These are phyloP conservation scores for Homarus americanus DNA, from an alignment of 1,140 invertebrate species.

Conservation along the genomic window DNA sequence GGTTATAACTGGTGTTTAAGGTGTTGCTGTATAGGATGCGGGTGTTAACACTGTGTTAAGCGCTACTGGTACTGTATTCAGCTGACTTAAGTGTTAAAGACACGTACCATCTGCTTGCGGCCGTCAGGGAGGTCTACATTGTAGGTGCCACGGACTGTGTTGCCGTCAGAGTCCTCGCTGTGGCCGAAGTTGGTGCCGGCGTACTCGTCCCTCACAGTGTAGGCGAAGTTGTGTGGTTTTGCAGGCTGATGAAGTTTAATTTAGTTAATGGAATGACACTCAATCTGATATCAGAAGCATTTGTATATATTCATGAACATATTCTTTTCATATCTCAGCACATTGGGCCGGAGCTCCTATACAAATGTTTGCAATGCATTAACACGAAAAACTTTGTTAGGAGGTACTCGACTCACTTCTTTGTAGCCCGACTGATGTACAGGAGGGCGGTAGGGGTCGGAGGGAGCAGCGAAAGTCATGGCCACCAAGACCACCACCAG, in stretches of 20 bases:
- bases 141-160: slow-evolving; percentile 74
- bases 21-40: too few relatives aligned
- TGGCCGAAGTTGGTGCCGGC: slow-evolving; percentile 74
- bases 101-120: slow-evolving; percentile 75
- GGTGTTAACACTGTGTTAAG: too few relatives aligned
- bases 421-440: background rate
- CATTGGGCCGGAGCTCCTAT: too few relatives aligned
- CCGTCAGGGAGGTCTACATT: slow-evolving; percentile 76
- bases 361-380: too few relatives aligned
- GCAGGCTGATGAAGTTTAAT: background rate
- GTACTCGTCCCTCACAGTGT: slow-evolving; percentile 75
- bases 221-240: slow-evolving; percentile 75
- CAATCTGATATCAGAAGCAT: too few relatives aligned
- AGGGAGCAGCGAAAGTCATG: background rate
- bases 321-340: too few relatives aligned
- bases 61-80: too few relatives aligned
- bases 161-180: slow-evolving; percentile 75
- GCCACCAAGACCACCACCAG: slow-evolving; percentile 2
- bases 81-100: too few relatives aligned
- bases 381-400: too few relatives aligned
- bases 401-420: background rate
- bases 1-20: background rate
- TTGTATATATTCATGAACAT: too few relatives aligned
- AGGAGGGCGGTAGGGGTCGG: background rate
- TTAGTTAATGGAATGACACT: too few relatives aligned